Conservation (phyloP, 2,888 invertebrate species). For the Deroplatys truncata region DNA sequence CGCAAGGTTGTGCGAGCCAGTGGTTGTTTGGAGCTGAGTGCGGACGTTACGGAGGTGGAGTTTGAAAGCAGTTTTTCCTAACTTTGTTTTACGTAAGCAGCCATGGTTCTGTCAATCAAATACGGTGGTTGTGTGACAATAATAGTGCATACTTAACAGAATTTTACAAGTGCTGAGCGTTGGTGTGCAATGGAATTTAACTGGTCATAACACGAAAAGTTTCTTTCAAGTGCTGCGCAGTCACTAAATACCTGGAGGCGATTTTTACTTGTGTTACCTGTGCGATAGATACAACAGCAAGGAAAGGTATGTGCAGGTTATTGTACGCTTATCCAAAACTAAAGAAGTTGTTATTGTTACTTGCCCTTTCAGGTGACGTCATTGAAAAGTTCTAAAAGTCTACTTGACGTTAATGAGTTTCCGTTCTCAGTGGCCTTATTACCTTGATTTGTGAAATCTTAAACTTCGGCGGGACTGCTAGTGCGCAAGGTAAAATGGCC, state of each 20-base stretch:
- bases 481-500: slow-evolving; percentile 2
- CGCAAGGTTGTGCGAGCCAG: slow-evolving; percentile 14
- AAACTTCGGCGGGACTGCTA: slow-evolving; percentile 3
- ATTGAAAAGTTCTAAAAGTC: background rate
- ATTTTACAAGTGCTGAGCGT: background rate
- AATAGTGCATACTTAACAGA: background rate
- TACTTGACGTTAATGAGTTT: background rate
- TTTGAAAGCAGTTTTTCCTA: background rate
- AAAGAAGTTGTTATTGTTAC: background rate
- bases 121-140: slow-evolving; percentile 4
- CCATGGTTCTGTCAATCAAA: slow-evolving; percentile 12
- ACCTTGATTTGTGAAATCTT: background rate
- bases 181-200: slow-evolving; percentile 8
- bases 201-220: slow-evolving; percentile 1
- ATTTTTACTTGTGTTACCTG: slow-evolving; percentile 15
- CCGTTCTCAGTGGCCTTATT: background rate
- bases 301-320: slow-evolving; percentile 15
- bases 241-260: slow-evolving; percentile 10
- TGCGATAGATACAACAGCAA: slow-evolving; percentile 4
- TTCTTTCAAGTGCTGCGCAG: slow-evolving; percentile 17
- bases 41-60: slow-evolving; percentile 3
- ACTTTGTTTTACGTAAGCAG: slow-evolving; percentile 6
- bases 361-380: background rate
- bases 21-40: slow-evolving; percentile 26
- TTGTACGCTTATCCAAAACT: background rate